A percentile compares a stretch with the other conserved stretches of the same genome.
These are phyloP conservation scores for Leucozona laternaria DNA, from an alignment of 2,888 invertebrate species.

Conservation along the genomic window DNA sequence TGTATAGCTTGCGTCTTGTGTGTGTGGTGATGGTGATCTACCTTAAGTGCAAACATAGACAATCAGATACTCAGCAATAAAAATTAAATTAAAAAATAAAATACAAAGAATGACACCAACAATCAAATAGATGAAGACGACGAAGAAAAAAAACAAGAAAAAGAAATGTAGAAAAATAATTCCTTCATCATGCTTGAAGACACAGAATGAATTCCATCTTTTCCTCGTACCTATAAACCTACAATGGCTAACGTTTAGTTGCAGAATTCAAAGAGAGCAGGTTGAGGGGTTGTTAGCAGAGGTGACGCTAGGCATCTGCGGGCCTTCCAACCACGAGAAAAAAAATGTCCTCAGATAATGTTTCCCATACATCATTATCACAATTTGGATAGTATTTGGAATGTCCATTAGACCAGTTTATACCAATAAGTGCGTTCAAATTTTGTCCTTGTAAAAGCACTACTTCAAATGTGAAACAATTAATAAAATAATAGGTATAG, in stretches of 20 bases:
- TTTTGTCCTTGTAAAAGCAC: too few relatives aligned
- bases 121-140: slow-evolving; percentile 53
- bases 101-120: slow-evolving; percentile 45
- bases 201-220: slow-evolving; percentile 66
- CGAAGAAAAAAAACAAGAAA: background rate
- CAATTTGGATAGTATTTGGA: too few relatives aligned
- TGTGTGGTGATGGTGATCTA: too few relatives aligned
- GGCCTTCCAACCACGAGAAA: background rate
- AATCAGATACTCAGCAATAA: slow-evolving; percentile 44
- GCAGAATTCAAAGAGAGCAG: slow-evolving; percentile 1
- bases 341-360: too few relatives aligned
- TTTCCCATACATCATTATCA: too few relatives aligned
- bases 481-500: too few relatives aligned
- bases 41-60: slow-evolving; percentile 49
- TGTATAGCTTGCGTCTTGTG: background rate
- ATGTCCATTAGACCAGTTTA: background rate
- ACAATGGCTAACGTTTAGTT: slow-evolving; percentile 48
- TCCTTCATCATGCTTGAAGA: slow-evolving; percentile 63
- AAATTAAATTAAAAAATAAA: slow-evolving; percentile 45
- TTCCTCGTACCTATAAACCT: background rate
- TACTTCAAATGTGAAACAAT: too few relatives aligned
- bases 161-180: slow-evolving; percentile 53
- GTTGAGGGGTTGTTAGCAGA: background rate
- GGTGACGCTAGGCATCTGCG: rapidly evolving
- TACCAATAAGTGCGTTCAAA: background rate